Base-by-base conservation (phyloP, 1,140 invertebrate species). In the Cherax destructor region DNA sequence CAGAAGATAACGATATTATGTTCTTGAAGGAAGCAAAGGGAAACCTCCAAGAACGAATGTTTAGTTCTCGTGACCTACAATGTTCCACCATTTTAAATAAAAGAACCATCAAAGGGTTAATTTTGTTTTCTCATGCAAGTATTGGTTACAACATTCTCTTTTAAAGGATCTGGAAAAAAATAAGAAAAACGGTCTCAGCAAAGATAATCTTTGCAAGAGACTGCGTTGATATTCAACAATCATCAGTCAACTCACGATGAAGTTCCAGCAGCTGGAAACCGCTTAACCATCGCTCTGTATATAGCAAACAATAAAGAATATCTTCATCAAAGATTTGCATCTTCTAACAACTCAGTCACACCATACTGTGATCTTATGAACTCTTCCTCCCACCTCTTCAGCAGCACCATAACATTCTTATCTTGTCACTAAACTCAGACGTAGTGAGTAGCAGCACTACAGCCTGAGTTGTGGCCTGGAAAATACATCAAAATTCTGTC, bases 271-370 rank as follows among this genome's bases (percentile, higher is more conserved):
- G 47, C 61, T 85, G 61, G 56, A 59, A 16, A 2, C 1, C 56
- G 1, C 9, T 47, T 49, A 5, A 87, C n/a, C 50, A 47, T 74
- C 77, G 74, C 52, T 16, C 49, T 86, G 1, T 87, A 78, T 77
- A 78, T 78, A 50, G 85, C 0, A 77, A 56, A 16, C 13, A 59
- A 3, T 56, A 72, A 78, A 78, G 56, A 3, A 78, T 21, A 86
- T 47, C 85, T 77, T 50, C 74, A 86, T 59, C n/a, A 77, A 21
- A 86, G 74, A 24, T 77, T 78, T 78, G 16, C 56, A 50, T 78
- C 74, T 78, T 78, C 78, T 87, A 78, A 30, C 74, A 78, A 13
- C 72, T 78, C 74, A 86, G n/a, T 86, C 85, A 78, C 78, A 47
- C 52, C 72, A 87, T 87, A 49, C 30, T 87, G 2, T 78, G 30